These are phyloP conservation scores for Meriones psammophilus DNA, from an alignment of 2,797 vertebrate species.

Conservation along the genomic window DNA sequence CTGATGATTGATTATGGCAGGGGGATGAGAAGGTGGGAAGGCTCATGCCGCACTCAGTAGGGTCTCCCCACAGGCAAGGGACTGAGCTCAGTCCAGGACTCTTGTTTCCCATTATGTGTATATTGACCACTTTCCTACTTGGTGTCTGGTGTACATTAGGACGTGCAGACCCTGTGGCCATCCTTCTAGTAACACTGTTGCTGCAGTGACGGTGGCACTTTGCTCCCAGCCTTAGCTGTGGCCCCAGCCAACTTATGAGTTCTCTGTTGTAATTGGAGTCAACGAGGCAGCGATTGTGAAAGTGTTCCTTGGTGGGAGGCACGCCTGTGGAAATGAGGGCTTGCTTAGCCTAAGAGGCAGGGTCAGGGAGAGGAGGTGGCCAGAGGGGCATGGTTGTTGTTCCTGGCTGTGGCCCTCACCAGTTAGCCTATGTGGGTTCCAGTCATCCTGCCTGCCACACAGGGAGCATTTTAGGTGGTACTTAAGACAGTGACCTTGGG, in stretches of 20 bases:
- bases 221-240: not conserved
- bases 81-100: not conserved
- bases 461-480: too few species aligned
- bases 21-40: not conserved
- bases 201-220: not conserved
- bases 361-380: not conserved
- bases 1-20: fast-evolving
- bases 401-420: not conserved
- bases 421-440: not conserved
- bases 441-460: fast-evolving
- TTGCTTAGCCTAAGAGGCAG: not conserved
- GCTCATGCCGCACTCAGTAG: not conserved
- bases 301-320: not conserved
- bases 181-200: fast-evolving
- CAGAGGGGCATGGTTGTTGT: not conserved
- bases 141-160: not conserved
- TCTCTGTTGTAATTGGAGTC: not conserved
- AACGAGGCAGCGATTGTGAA: not conserved
- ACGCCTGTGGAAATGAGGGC: fast-evolving
- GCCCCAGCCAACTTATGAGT: not conserved
- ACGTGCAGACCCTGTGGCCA: fast-evolving
- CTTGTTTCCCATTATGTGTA: not conserved
- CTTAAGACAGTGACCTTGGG: not conserved
- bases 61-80: not conserved
- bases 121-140: fast-evolving